Base-by-base conservation (phyloP, 2,888 invertebrate species). In the Copidosoma aretas region DNA sequence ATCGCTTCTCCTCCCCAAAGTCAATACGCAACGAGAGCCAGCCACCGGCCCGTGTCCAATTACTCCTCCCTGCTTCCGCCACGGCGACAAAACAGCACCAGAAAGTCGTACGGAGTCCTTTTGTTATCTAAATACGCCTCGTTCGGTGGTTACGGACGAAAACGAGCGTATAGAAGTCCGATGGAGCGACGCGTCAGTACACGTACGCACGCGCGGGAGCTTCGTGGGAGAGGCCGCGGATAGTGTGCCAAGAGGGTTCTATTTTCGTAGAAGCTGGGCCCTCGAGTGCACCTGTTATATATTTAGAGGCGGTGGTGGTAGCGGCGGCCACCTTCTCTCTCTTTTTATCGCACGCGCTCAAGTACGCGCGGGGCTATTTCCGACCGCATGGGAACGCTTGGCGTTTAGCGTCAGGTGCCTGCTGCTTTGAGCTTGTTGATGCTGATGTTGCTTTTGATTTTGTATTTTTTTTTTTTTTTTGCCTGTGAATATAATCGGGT, bases 321-420 rank as follows among this genome's bases (percentile, higher is more conserved):
- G 71, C 74, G 68, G 68, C 60, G 70, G 74, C 67, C 74, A 77
- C 76, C 78, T 77, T 78, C 75, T 76, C 73, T 60, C 60, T 65
- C 49, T 64, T 59, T 77, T 77, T 77, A 77, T 75, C 76, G 67
- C 59, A n/a, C 62, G 22, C 43, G 43, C 41, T 53, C 54, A 8
- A 32, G 32, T 32, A 32, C 32, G 56, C 60, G 58, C 58, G 51
- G 56, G 70, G 73, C 78, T 81, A 81, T 81, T 80, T 81, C 72
- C 73, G 75, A 77, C 75, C 74, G 79, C 80, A 77, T 81, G 81
- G 80, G 81, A 81, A 81, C 76, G 41, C 49, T 75, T 32, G 8
- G 64, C 76, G 75, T 78, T 77, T 70, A 75, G 81, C 81, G n/a
- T n/a, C n/a, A 81, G 80, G 81, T 81, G 81, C 78, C 77, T 32